phyloP scores from a whole-genome alignment of 2,113 vertebrate species.

The Heptranchias perlo region DNA sequence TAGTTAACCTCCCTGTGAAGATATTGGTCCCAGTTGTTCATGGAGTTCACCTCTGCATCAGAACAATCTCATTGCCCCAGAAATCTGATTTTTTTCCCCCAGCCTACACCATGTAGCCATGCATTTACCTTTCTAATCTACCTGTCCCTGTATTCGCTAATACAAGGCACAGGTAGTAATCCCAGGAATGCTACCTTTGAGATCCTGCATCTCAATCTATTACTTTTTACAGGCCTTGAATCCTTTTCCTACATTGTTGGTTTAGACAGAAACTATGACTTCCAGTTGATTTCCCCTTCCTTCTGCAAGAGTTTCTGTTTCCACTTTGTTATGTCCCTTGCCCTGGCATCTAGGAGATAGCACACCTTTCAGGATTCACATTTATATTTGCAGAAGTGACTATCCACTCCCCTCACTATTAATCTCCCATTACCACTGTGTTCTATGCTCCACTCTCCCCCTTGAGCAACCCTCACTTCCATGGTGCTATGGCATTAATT shows the following conservation, averaged over 20 bases:
- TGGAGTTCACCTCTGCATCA: too few relatives aligned
- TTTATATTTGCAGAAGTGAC: not conserved
- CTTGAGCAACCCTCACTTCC: not conserved
- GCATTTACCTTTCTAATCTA: too few relatives aligned
- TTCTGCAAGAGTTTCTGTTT: not conserved
- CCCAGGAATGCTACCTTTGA: too few relatives aligned
- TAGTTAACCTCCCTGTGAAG: too few relatives aligned
- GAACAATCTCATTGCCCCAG: too few relatives aligned
- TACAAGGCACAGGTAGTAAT: too few relatives aligned
- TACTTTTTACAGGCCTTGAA: not conserved
- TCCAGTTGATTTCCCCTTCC: not conserved
- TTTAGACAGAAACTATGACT: not conserved
- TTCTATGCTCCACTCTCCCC: too few relatives aligned
- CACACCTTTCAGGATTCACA: not conserved
- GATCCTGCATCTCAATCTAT: too few relatives aligned
- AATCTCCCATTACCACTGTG: not conserved
- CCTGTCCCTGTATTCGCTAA: too few relatives aligned
- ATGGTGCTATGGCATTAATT: not conserved
- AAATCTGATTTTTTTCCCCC: too few relatives aligned
- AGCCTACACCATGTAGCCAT: too few relatives aligned
- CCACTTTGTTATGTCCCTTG: not conserved
- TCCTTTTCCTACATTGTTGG: not conserved
- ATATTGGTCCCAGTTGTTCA: too few relatives aligned
- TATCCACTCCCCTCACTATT: not conserved
- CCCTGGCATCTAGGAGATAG: not conserved